Conservation (phyloP, 2,113 vertebrate species). For the Typhlomys cinereus region DNA sequence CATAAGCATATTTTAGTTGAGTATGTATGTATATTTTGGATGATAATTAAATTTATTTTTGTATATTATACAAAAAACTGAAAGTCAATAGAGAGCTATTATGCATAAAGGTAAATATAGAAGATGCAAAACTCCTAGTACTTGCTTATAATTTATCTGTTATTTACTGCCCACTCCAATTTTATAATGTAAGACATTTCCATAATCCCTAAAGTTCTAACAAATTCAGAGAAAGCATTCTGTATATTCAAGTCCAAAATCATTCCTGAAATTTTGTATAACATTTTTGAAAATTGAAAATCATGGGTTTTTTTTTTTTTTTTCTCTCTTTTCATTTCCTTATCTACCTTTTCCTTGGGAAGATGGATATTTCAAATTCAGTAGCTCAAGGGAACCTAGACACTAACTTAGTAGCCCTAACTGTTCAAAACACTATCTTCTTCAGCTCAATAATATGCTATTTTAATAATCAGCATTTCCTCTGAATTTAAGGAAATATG, state of each 20-base stretch:
- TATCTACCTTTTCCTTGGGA: neutral
- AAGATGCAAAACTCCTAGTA: neutral
- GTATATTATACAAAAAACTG: constrained; percentile 2
- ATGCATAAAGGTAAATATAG: neutral
- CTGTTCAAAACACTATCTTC: too few relatives aligned
- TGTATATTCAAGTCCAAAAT: neutral
- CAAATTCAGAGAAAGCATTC: constrained; percentile 10
- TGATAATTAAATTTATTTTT: constrained; percentile 18
- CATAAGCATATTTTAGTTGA: neutral
- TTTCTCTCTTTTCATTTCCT: neutral
- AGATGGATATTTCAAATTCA: too few relatives aligned
- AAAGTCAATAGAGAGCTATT: neutral
- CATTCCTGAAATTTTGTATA: neutral
- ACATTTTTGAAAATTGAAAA: constrained; percentile 38
- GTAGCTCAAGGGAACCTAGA: too few relatives aligned
- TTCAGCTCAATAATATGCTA: too few relatives aligned
- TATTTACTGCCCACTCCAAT: neutral
- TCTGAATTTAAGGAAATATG: too few relatives aligned
- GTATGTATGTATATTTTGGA: neutral
- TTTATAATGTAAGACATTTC: neutral
- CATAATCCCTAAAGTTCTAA: constrained; percentile 12
- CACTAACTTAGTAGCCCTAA: too few relatives aligned
- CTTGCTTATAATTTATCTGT: neutral
- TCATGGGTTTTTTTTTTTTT: neutral
- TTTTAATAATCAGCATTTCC: too few relatives aligned